phyloP scores from a whole-genome alignment of 1,140 invertebrate genomes.

The Papilio machaon region DNA sequence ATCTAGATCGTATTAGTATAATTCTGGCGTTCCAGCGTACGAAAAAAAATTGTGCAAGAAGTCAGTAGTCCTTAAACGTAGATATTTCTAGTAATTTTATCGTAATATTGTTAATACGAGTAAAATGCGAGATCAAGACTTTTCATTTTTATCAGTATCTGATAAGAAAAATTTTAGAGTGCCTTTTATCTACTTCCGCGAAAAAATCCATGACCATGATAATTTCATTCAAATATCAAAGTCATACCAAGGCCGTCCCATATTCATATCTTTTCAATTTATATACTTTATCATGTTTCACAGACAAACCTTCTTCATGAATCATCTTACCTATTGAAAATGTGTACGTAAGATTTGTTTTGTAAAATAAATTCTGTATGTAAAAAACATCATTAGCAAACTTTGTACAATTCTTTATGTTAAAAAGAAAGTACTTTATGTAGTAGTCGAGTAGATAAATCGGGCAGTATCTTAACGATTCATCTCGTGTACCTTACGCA shows the following conservation, averaged over 20 bases:
- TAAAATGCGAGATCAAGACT: not conserved
- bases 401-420: not conserved
- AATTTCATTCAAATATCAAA: constrained; percentile 26
- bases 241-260: constrained; percentile 8
- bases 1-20: not conserved
- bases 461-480: constrained; percentile 15
- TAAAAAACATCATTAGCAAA: not conserved
- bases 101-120: not conserved
- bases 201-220: constrained; percentile 14
- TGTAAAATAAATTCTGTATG: not conserved
- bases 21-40: not conserved
- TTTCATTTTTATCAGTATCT: not conserved
- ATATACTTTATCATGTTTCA: not conserved
- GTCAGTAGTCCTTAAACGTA: not conserved
- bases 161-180: constrained; percentile 23
- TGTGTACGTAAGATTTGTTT: not conserved
- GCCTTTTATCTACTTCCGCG: constrained; percentile 31
- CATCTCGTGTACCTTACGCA: constrained; percentile 19
- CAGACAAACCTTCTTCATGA: not conserved
- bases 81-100: not conserved
- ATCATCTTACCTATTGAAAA: not conserved
- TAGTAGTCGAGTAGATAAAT: constrained; percentile 23
- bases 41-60: not conserved
- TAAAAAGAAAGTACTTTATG: not conserved
- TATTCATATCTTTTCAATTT: not conserved